A percentile compares a stretch with the other conserved stretches of the same genome.
Conservation (phyloP, 2,797 vertebrate genomes). For the Erithacus rubecula region DNA sequence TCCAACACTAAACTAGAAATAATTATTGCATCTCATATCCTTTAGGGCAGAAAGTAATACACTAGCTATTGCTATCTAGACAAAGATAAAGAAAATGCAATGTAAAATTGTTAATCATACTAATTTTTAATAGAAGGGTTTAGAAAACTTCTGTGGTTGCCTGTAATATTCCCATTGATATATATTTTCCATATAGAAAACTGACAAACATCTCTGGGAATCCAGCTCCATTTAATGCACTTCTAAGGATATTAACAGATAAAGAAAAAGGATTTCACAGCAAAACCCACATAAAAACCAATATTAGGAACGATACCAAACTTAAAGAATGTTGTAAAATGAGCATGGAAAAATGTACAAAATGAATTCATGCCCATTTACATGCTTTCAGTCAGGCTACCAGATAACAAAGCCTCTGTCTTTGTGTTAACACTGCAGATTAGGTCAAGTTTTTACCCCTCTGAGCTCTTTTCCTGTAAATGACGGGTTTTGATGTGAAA, state of each 20-base stretch:
- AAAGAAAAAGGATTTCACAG: conserved; percentile 66
- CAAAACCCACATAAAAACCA: conserved; percentile 73
- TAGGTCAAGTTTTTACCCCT: conserved; percentile 99
- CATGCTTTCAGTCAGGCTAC: conserved; percentile 95
- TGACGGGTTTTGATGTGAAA: conserved; percentile 99
- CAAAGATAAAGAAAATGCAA: neutral
- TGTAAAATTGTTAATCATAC: conserved; percentile 8
- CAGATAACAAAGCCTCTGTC: conserved; percentile 96
- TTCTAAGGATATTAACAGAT: conserved; percentile 69
- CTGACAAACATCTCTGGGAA: neutral
- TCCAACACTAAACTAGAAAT: neutral
- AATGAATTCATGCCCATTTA: conserved; percentile 97
- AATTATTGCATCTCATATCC: neutral
- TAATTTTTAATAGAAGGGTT: conserved; percentile 24
- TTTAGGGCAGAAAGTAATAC: neutral
- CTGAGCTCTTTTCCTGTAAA: conserved; percentile 99
- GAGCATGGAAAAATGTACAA: conserved; percentile 82
- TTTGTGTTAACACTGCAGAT: conserved; percentile 99
- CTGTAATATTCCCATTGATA: neutral
- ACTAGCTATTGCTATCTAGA: neutral
- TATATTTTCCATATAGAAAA: conserved; percentile 46
- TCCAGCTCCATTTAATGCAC: conserved; percentile 55
- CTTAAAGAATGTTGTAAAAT: conserved; percentile 83
- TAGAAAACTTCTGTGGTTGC: neutral
- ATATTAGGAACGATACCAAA: conserved; percentile 77